phyloP scores from a whole-genome alignment of 1,140 invertebrate genomes.

The Platyura marginata region DNA sequence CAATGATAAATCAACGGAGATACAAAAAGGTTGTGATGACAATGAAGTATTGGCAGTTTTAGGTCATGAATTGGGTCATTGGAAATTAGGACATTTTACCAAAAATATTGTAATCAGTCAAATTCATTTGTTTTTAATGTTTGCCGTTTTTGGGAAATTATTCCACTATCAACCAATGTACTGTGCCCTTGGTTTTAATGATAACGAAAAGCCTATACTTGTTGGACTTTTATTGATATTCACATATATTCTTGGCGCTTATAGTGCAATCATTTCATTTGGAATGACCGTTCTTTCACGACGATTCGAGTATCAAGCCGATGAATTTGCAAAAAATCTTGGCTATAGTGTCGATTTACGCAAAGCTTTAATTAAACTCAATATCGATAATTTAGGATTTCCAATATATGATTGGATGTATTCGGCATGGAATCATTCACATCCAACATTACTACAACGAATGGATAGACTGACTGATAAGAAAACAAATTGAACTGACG shows the following conservation, averaged over 20 bases:
- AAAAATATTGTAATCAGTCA: conserved; percentile 78
- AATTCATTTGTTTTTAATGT: conserved; percentile 54
- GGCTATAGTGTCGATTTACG: conserved; percentile 51
- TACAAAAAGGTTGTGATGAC: conserved; percentile 77
- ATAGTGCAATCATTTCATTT: conserved; percentile 69
- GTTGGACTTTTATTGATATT: conserved; percentile 86
- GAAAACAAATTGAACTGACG: neutral
- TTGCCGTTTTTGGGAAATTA: conserved; percentile 69
- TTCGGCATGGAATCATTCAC: conserved; percentile 86
- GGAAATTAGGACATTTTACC: conserved; percentile 81
- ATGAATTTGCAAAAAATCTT: conserved; percentile 72
- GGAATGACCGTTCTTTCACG: conserved; percentile 45
- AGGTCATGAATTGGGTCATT: conserved; percentile 94
- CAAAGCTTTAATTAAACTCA: conserved; percentile 75
- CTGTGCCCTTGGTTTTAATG: conserved; percentile 70
- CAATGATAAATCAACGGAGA: too few species aligned
- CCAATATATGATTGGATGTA: conserved; percentile 81
- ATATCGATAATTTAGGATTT: conserved; percentile 88
- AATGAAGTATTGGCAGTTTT: conserved; percentile 91
- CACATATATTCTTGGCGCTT: conserved; percentile 81
- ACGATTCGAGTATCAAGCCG: conserved; percentile 93
- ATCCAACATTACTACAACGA: conserved; percentile 89
- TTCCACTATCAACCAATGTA: conserved; percentile 68
- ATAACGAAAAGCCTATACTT: conserved; percentile 59
- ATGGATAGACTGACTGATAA: conserved; percentile 29